Base-by-base conservation (phyloP, 2,113 vertebrate genomes). In the Trinectes maculatus region DNA sequence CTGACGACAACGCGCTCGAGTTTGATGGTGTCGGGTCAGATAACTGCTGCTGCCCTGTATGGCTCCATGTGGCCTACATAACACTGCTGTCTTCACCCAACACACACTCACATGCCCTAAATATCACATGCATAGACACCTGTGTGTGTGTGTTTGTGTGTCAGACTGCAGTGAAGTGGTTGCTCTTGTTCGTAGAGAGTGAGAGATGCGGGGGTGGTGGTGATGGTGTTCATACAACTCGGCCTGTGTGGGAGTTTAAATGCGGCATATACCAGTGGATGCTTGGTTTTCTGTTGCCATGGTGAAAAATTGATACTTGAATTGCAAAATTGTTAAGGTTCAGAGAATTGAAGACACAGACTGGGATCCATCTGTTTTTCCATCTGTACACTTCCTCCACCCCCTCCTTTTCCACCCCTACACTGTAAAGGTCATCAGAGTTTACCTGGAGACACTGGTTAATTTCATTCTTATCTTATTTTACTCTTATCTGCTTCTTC, bases 31-130 rank as follows among this genome's bases (percentile, higher is more conserved):
- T 70, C 62, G 16, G 85, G 74, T 79, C 71, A 71, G 61, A 61
- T 42, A 11, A 4, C 40, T 52, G 82, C 65, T 56, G 64, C 80
- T 54, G 82, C 25, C 80, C 80, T 63, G 79, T 65, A 71, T 83
- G 72, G 31, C 19, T 68, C 48, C 1, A 13, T 19, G 59, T 65
- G 86, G 36, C 86, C 86, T 82, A 86, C 56, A 76, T 86, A 48
- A 13, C 4, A 62, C 57, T 24, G 4, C 18, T 29, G 79, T 42
- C 70, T 79, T 62, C 18, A 19, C 39, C 18, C n/a, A n/a, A 70
- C n/a, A 77, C 80, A 46, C 4, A 22, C 33, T 13, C 8, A n/a
- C 18, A 52, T 25, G 64, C 61, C 18, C 6, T 42, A 19, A 7
- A 8, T 18, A 8, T 66, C n/a, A n/a, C n/a, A n/a, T n/a, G n/a